Percentiles rank a stretch among this genome's conserved stretches.
Conservation (phyloP, 2,797 vertebrate species). For the Anisognathus igniventris region DNA sequence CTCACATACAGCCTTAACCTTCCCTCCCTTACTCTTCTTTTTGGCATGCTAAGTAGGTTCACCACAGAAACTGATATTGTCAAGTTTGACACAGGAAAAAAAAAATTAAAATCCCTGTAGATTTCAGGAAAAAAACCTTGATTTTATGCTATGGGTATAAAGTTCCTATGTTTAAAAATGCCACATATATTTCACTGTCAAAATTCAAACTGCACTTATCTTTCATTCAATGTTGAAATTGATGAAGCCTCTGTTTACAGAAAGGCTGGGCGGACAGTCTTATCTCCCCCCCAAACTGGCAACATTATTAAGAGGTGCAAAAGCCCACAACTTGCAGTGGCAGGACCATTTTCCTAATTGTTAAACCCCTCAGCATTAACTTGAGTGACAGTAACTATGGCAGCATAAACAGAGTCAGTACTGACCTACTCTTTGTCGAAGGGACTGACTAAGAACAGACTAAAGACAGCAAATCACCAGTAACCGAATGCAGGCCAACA, state of each 20-base stretch:
- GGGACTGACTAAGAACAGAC: not conserved
- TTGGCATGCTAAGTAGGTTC: not conserved
- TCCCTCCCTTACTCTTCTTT: not conserved
- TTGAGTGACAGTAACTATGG: not conserved
- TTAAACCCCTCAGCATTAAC: not conserved
- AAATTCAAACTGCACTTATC: not conserved
- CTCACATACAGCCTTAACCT: not conserved
- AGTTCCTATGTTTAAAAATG: not conserved
- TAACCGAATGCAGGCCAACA: not conserved
- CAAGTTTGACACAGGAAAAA: not conserved
- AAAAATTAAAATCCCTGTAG: not conserved
- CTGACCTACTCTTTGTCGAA: not conserved
- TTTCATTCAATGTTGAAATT: not conserved
- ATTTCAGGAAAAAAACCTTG: not conserved
- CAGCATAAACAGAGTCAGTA: not conserved
- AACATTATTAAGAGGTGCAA: not conserved
- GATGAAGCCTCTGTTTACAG: not conserved
- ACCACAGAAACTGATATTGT: not conserved
- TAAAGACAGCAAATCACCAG: not conserved
- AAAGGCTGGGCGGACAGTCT: not conserved
- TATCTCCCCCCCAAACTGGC: not conserved
- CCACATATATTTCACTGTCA: not conserved
- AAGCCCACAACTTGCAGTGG: not conserved
- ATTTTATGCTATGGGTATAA: not conserved
- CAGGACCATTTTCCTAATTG: rapidly evolving